Evolutionary conservation across 2,113 vertebrate species (phyloP).

Genomic region (Rhinoderma darwinii): DNA sequence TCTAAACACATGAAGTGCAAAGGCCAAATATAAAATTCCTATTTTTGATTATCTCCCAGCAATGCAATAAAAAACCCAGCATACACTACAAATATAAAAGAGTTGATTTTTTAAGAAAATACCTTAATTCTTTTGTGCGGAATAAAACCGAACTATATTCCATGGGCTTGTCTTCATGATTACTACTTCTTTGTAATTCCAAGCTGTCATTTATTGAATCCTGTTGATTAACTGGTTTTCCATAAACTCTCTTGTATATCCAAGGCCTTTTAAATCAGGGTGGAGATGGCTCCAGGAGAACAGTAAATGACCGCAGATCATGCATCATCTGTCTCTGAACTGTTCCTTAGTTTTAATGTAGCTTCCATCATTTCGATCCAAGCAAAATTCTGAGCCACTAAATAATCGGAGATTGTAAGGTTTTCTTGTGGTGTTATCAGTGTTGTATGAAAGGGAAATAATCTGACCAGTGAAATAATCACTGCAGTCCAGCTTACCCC

Average conservation of each 20-base stretch:
- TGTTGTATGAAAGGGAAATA: conserved; percentile 73
- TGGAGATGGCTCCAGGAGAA: conserved; percentile 68
- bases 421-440: conserved; percentile 71
- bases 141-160: conserved; percentile 73
- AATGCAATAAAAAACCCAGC: neutral
- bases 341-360: conserved; percentile 76
- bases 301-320: conserved; percentile 68
- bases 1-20: neutral
- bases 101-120: conserved; percentile 62
- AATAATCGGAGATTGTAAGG: conserved; percentile 76
- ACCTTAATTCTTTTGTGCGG: conserved; percentile 71
- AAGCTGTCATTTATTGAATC: conserved; percentile 63
- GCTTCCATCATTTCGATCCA: conserved; percentile 78
- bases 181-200: conserved; percentile 68
- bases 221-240: conserved; percentile 75
- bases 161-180: conserved; percentile 72
- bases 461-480: conserved; percentile 78
- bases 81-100: neutral
- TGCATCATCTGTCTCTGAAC: conserved; percentile 67
- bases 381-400: conserved; percentile 79
- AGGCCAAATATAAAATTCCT: neutral
- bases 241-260: conserved; percentile 74
- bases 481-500: conserved; percentile 74
- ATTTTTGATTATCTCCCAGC: neutral
- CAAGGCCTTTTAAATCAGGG: conserved; percentile 66